A percentile compares a stretch with the other conserved stretches of the same genome.
phyloP scores from a whole-genome alignment of 2,888 invertebrate species.

The Endotricha flammealis region DNA sequence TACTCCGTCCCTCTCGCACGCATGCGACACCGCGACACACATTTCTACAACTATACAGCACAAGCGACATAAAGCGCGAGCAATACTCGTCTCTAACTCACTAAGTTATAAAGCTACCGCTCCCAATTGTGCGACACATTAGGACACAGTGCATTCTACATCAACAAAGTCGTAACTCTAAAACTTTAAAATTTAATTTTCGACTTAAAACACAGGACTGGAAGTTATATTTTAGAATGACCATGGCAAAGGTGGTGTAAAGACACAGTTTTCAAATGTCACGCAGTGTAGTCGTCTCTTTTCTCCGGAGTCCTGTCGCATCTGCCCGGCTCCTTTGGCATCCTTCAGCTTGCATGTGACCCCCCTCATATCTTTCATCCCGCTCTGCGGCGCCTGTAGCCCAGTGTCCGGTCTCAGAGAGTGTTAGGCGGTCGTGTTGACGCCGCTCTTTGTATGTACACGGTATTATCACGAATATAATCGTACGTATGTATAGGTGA shows the following conservation, averaged over 20 bases:
- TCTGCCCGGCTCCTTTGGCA: slow-evolving; percentile 73
- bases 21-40: slow-evolving; percentile 68
- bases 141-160: slow-evolving; percentile 53
- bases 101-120: slow-evolving; percentile 55
- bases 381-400: slow-evolving; percentile 63
- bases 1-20: slow-evolving; percentile 58
- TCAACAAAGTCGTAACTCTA: slow-evolving; percentile 37
- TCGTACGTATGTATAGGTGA: slow-evolving; percentile 48
- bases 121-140: slow-evolving; percentile 71
- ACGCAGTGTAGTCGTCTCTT: slow-evolving; percentile 76
- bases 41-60: slow-evolving; percentile 43
- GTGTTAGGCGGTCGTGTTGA: slow-evolving; percentile 68
- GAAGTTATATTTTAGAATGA: slow-evolving; percentile 26
- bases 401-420: slow-evolving; percentile 73
- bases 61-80: slow-evolving; percentile 48
- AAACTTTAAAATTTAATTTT: slow-evolving; percentile 18
- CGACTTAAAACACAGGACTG: slow-evolving; percentile 15
- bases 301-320: slow-evolving; percentile 76
- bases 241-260: slow-evolving; percentile 52
- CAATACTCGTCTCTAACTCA: slow-evolving; percentile 51
- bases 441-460: slow-evolving; percentile 34
- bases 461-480: slow-evolving; percentile 44
- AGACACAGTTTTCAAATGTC: slow-evolving; percentile 78
- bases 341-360: slow-evolving; percentile 70
- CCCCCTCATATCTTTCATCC: slow-evolving; percentile 74